These are phyloP conservation scores for Spodoptera frugiperda DNA, from an alignment of 1,140 invertebrate genomes.

Conservation along the genomic window DNA sequence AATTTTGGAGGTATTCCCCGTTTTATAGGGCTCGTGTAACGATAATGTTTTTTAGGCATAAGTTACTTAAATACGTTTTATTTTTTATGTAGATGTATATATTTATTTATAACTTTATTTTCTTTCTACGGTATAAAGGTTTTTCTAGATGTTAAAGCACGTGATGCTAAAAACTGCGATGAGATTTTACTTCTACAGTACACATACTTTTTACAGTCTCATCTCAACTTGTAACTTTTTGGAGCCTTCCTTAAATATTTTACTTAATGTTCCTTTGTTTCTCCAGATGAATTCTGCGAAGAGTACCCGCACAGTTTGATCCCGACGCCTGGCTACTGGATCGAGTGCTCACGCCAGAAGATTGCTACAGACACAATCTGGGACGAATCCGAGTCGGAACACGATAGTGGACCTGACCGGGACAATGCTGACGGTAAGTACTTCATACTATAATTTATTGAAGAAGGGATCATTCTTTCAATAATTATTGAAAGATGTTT, in stretches of 20 bases:
- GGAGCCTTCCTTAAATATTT: too few relatives aligned
- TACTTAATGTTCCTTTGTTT: slow-evolving; percentile 4
- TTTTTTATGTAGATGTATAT: too few relatives aligned
- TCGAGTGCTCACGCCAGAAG: slow-evolving; percentile 96
- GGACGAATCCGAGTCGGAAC: slow-evolving; percentile 95
- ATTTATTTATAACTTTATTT: too few relatives aligned
- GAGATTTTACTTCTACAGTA: too few relatives aligned
- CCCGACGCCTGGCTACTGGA: slow-evolving; percentile 97
- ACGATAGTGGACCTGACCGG: slow-evolving; percentile 88
- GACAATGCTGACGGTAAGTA: slow-evolving; percentile 78
- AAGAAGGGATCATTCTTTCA: too few relatives aligned
- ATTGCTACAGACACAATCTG: slow-evolving; percentile 93
- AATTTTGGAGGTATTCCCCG: not conserved
- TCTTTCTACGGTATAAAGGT: too few relatives aligned
- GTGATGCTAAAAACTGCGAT: not conserved
- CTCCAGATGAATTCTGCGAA: slow-evolving; percentile 96
- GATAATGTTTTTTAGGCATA: not conserved
- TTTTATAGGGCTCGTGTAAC: not conserved
- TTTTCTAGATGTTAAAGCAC: not conserved
- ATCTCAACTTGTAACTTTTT: too few relatives aligned
- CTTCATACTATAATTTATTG: too few relatives aligned
- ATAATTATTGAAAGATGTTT: too few relatives aligned
- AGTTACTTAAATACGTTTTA: too few relatives aligned
- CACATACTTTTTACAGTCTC: too few relatives aligned
- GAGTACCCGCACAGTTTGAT: slow-evolving; percentile 96